Conservation (phyloP, 1,140 invertebrate genomes). For the Drosophila gunungcola region DNA sequence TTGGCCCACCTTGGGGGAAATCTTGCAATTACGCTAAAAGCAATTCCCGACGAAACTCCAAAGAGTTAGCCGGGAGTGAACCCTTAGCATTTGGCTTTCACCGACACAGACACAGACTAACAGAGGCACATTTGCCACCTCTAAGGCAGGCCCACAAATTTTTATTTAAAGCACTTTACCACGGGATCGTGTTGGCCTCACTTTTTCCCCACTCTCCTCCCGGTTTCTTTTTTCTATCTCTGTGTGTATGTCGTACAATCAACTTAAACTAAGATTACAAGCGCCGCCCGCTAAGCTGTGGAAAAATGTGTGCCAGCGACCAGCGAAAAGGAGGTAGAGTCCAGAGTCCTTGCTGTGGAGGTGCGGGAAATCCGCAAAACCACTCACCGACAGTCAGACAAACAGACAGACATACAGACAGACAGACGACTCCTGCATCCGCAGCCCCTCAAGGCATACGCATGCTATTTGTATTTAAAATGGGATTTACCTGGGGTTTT, state of each 20-base stretch:
- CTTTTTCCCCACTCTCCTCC: neutral
- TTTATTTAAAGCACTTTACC: constrained; percentile 65
- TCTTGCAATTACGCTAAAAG: constrained; percentile 79
- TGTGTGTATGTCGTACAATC: constrained; percentile 67
- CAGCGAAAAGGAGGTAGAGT: constrained; percentile 7
- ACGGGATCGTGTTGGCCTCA: constrained; percentile 26
- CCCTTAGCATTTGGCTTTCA: constrained; percentile 46
- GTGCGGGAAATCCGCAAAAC: constrained; percentile 24
- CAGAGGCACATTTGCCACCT: constrained; percentile 39
- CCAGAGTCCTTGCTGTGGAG: constrained; percentile 9
- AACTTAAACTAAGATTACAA: constrained; percentile 83
- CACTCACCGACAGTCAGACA: constrained; percentile 48
- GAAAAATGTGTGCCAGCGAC: constrained; percentile 70
- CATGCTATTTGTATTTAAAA: constrained; percentile 82
- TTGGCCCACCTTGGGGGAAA: constrained; percentile 70
- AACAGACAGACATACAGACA: constrained; percentile 40
- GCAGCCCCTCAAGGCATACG: constrained; percentile 23
- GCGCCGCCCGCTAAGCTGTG: constrained; percentile 68
- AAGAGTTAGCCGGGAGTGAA: constrained; percentile 47
- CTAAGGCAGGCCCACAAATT: constrained; percentile 51
- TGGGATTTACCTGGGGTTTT: constrained; percentile 81
- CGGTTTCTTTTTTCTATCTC: constrained; percentile 11
- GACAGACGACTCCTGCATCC: constrained; percentile 33
- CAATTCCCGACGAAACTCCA: constrained; percentile 58
- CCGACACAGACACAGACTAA: constrained; percentile 1